These are phyloP conservation scores for Linnaemya tessellans DNA, from an alignment of 2,888 invertebrate species.

Conservation along the genomic window DNA sequence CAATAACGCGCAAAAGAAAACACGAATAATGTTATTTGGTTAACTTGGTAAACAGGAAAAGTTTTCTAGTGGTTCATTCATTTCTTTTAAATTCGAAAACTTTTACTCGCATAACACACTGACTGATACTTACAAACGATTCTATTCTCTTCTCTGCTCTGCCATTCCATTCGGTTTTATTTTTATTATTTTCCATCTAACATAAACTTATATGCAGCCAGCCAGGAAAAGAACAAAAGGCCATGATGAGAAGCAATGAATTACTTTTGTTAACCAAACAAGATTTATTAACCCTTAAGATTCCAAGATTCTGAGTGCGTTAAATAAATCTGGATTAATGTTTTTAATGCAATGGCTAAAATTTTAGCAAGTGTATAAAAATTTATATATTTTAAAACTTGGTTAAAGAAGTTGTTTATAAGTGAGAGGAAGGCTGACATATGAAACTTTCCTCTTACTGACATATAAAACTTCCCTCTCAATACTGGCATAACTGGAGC, in stretches of 20 bases:
- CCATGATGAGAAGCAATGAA: slow-evolving; percentile 66
- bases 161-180: not conserved
- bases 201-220: slow-evolving; percentile 32
- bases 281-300: slow-evolving; percentile 52
- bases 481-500: too few species aligned
- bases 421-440: too few species aligned
- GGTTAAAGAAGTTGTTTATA: too few species aligned
- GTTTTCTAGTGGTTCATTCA: slow-evolving; percentile 71
- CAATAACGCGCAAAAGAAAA: slow-evolving; percentile 61
- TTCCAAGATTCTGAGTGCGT: not conserved
- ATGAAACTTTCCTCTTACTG: too few species aligned
- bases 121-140: slow-evolving; percentile 6
- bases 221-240: slow-evolving; percentile 61
- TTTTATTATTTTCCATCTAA: not conserved
- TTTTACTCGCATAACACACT: slow-evolving; percentile 52
- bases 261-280: slow-evolving; percentile 56
- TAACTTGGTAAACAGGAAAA: slow-evolving; percentile 72
- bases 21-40: slow-evolving; percentile 67
- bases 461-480: too few species aligned
- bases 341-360: not conserved
- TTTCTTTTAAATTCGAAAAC: slow-evolving; percentile 67
- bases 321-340: not conserved
- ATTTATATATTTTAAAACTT: too few species aligned
- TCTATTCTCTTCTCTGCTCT: too few species aligned
- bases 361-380: too few species aligned